A percentile compares a stretch with the other conserved stretches of the same genome.
phyloP scores from a whole-genome alignment of 2,797 vertebrate genomes.

The Melanotaenia parkinsoni region DNA sequence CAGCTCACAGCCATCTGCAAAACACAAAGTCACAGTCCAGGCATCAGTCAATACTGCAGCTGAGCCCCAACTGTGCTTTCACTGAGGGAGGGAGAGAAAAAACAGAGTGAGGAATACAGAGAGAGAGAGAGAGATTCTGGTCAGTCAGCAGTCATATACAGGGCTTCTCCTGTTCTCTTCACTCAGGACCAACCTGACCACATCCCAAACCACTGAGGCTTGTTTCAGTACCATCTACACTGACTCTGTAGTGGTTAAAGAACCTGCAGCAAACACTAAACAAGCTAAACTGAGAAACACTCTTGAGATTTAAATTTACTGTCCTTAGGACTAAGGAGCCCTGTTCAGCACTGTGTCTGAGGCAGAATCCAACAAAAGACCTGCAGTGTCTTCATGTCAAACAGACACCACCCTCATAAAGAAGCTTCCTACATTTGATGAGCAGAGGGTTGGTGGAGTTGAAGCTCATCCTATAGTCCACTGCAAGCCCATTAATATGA shows the following conservation, averaged over 20 bases:
- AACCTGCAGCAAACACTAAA: constrained; percentile 30
- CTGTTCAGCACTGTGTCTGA: not conserved
- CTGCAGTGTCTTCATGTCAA: not conserved
- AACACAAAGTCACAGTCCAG: constrained; percentile 68
- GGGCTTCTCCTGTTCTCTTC: constrained; percentile 74
- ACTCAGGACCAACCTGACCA: constrained; percentile 57
- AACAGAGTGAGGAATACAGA: constrained; percentile 17
- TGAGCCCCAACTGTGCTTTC: constrained; percentile 51
- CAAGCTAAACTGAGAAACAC: constrained; percentile 13
- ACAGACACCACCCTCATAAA: constrained; percentile 1
- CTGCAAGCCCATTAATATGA: not conserved
- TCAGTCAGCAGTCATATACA: constrained; percentile 77
- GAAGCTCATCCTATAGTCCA: not conserved
- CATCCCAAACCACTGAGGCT: constrained; percentile 62
- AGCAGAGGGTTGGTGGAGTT: not conserved
- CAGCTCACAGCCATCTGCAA: constrained; percentile 72
- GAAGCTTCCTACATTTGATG: not conserved
- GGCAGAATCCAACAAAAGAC: constrained; percentile 2
- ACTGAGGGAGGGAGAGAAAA: constrained; percentile 38
- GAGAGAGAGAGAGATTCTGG: constrained; percentile 56
- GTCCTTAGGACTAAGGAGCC: not conserved
- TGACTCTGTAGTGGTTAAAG: constrained; percentile 29
- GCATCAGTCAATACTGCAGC: constrained; percentile 71
- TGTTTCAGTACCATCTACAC: constrained; percentile 54
- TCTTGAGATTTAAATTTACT: constrained; percentile 9